phyloP scores from a whole-genome alignment of 2,888 invertebrate species.

The Campoplex capitator region DNA sequence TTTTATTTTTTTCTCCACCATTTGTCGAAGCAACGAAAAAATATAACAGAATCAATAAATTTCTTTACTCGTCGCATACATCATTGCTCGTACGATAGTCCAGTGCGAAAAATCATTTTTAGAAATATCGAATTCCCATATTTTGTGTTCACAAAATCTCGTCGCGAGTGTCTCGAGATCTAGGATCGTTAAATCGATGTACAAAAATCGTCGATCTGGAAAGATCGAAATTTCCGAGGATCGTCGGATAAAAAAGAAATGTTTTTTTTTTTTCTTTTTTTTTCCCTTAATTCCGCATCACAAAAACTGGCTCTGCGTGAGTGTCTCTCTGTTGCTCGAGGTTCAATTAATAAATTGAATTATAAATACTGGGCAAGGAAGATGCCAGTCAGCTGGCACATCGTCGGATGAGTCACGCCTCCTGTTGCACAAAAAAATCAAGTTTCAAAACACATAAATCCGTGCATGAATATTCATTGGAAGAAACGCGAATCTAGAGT shows the following conservation, averaged over 20 bases:
- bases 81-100: too few species aligned
- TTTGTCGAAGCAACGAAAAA: too few species aligned
- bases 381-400: constrained; percentile 23
- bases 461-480: constrained; percentile 14
- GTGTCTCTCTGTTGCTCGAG: not conserved
- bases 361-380: not conserved
- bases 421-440: not conserved
- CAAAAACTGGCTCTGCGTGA: constrained; percentile 16
- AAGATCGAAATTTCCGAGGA: not conserved
- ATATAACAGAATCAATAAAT: too few species aligned
- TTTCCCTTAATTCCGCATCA: not conserved
- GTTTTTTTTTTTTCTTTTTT: not conserved
- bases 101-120: not conserved
- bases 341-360: constrained; percentile 5
- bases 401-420: constrained; percentile 15
- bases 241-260: not conserved
- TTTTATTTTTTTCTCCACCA: too few species aligned
- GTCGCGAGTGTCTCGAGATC: not conserved
- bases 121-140: not conserved
- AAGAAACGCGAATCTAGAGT: not conserved
- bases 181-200: not conserved
- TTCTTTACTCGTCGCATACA: not conserved
- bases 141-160: not conserved
- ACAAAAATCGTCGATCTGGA: not conserved
- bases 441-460: not conserved